Conservation (phyloP, 2,113 vertebrate species). For the Rana temporaria region DNA sequence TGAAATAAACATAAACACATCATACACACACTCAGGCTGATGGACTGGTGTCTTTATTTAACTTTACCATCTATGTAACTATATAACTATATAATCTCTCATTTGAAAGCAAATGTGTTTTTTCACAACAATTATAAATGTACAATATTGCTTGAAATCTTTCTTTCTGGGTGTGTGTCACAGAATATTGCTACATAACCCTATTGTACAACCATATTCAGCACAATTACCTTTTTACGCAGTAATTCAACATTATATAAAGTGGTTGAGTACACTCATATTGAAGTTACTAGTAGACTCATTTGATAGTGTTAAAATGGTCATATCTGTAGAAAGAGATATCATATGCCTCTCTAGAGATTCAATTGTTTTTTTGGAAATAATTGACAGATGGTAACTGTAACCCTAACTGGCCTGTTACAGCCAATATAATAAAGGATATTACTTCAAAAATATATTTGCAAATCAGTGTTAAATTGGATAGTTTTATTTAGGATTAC, state of each 20-base stretch:
- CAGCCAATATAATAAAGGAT: background rate
- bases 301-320: slow-evolving; percentile 15
- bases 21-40: too few species aligned
- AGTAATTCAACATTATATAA: slow-evolving; percentile 15
- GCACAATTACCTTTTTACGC: background rate
- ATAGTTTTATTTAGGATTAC: too few species aligned
- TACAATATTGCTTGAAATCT: background rate
- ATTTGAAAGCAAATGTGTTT: background rate
- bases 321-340: slow-evolving; percentile 10
- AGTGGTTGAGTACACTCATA: background rate
- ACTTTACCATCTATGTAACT: too few species aligned
- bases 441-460: background rate
- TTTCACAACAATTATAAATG: background rate
- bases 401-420: background rate
- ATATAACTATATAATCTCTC: background rate
- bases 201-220: background rate
- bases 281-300: slow-evolving; percentile 12
- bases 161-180: background rate
- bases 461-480: too few species aligned
- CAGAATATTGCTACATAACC: background rate
- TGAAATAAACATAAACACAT: too few species aligned
- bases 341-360: slow-evolving; percentile 25
- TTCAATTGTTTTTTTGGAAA: background rate
- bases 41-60: too few species aligned
- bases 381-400: slow-evolving; percentile 4